Conservation (phyloP, 2,113 vertebrate genomes). For the Nansenia antarctica region DNA sequence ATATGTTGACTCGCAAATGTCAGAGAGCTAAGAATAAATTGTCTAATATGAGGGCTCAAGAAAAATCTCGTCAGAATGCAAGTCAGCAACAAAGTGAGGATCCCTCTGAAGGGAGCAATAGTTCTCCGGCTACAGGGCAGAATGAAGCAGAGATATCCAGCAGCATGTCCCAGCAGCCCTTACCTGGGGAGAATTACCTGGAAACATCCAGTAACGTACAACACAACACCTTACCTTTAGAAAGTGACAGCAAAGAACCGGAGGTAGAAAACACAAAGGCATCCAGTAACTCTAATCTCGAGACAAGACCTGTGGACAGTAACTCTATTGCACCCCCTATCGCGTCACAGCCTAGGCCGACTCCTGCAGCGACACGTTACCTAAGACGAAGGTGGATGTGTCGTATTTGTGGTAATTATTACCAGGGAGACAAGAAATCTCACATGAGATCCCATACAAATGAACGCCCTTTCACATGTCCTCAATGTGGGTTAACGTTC, state of each 20-base stretch:
- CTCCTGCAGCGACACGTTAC: too few relatives aligned
- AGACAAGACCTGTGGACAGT: not conserved
- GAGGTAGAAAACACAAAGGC: not conserved
- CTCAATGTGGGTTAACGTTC: slow-evolving; percentile 67
- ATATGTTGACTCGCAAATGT: not conserved
- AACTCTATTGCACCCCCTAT: too few relatives aligned
- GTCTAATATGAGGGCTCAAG: not conserved
- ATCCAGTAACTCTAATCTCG: not conserved
- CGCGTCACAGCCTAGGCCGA: too few relatives aligned
- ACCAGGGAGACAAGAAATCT: not conserved
- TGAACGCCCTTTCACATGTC: slow-evolving; percentile 59
- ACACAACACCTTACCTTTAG: too few relatives aligned
- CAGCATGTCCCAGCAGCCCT: not conserved
- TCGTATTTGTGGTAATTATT: not conserved
- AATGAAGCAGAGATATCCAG: not conserved
- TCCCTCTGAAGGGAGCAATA: not conserved
- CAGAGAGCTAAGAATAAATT: not conserved
- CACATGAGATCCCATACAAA: not conserved
- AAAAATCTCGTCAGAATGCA: not conserved
- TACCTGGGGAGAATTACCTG: too few relatives aligned
- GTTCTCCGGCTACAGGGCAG: not conserved
- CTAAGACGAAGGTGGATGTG: not conserved
- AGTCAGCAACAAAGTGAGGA: not conserved
- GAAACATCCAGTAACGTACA: too few relatives aligned
- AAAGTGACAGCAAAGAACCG: too few relatives aligned